Conservation (phyloP, 2,888 invertebrate species). For the Eupithecia subfuscata region DNA sequence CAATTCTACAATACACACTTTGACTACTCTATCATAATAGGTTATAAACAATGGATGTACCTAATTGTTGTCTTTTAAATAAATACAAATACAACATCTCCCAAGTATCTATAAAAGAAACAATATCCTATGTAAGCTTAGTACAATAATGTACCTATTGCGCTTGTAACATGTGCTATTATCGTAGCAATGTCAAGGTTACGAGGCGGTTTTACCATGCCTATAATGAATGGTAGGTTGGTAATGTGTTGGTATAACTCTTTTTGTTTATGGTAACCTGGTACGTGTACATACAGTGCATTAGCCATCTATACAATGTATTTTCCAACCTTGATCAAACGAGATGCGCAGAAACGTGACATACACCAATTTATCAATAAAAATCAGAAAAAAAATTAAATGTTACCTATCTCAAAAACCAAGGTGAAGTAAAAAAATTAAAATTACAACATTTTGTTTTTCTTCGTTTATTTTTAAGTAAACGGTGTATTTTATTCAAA, state of each 20-base stretch:
- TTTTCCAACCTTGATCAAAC: no score
- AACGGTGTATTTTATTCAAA: no score
- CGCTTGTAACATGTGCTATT: background rate
- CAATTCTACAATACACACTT: background rate
- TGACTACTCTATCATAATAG: no score
- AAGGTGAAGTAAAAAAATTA: no score
- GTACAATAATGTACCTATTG: conserved; percentile 1
- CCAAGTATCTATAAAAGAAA: background rate
- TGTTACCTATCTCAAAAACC: no score
- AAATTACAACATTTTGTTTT: no score
- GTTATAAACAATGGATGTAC: no score
- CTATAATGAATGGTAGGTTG: background rate
- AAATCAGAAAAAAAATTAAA: no score
- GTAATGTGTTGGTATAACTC: background rate
- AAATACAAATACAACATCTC: background rate
- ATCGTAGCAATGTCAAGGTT: conserved; percentile 41
- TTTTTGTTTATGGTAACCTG: background rate
- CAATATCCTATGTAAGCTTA: background rate
- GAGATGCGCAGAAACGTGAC: no score
- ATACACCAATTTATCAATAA: no score
- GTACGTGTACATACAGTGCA: background rate
- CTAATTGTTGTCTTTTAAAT: no score
- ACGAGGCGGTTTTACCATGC: background rate
- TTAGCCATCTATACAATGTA: background rate
- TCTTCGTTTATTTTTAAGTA: no score